Percentiles rank a stretch among this genome's conserved stretches.
Conservation (phyloP, 2,797 vertebrate species). For the Falco biarmicus region DNA sequence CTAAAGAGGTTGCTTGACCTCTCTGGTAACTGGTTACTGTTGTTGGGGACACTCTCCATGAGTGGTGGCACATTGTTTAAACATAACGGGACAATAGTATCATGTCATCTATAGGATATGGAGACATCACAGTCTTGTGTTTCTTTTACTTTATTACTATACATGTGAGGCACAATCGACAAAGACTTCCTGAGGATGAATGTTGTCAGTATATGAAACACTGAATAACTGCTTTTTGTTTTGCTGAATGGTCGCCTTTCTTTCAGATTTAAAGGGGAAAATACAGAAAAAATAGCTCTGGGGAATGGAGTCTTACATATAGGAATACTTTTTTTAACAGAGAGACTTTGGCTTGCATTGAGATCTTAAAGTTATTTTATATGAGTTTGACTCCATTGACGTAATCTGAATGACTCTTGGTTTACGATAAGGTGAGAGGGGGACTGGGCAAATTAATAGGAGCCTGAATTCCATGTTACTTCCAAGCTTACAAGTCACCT, state of each 20-base stretch:
- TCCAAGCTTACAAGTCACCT: not conserved
- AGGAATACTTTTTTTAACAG: not conserved
- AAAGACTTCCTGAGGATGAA: slow-evolving; percentile 77
- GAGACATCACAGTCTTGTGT: slow-evolving; percentile 60
- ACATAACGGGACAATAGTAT: slow-evolving; percentile 57
- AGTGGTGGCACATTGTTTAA: slow-evolving; percentile 60
- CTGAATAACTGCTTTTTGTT: slow-evolving; percentile 75
- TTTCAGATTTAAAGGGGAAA: slow-evolving; percentile 41
- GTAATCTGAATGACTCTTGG: not conserved
- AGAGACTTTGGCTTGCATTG: not conserved
- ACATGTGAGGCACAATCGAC: slow-evolving; percentile 75
- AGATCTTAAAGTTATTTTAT: slow-evolving; percentile 1
- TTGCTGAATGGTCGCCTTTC: slow-evolving; percentile 72
- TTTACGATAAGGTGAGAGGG: not conserved
- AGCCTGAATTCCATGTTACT: not conserved
- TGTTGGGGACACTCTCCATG: slow-evolving; percentile 59
- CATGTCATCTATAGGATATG: slow-evolving; percentile 67
- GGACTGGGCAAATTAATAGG: not conserved
- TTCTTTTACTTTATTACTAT: slow-evolving; percentile 78
- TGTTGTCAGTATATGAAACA: slow-evolving; percentile 74
- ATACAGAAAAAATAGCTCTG: slow-evolving; percentile 1
- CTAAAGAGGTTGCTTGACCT: slow-evolving; percentile 61
- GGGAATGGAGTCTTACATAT: not conserved
- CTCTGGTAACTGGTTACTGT: slow-evolving; percentile 60
- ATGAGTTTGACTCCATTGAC: not conserved